Percentiles rank a stretch among this genome's conserved stretches.
phyloP scores from a whole-genome alignment of 2,797 vertebrate species.

The Peromyscus aztecus region DNA sequence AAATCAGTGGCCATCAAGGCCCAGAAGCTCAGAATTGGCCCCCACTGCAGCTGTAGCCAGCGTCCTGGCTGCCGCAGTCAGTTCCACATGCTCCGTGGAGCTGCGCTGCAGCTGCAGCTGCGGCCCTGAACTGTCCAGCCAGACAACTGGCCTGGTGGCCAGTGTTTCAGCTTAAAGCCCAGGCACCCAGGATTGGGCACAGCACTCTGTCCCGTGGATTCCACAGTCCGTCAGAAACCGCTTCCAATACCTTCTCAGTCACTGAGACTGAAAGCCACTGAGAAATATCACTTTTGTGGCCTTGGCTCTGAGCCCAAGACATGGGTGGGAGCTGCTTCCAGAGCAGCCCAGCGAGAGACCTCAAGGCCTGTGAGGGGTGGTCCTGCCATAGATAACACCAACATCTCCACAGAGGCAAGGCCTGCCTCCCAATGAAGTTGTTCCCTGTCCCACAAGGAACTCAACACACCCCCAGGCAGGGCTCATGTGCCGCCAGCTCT shows the following conservation, averaged over 20 bases:
- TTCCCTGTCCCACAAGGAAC: conserved; percentile 29
- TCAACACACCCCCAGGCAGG: background rate
- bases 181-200: conserved; percentile 83
- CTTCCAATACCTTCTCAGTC: background rate
- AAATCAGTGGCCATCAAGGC: background rate
- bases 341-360: background rate
- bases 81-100: background rate
- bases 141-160: conserved; percentile 84
- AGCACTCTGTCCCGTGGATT: background rate
- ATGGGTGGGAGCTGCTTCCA: background rate
- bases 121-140: background rate
- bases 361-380: background rate
- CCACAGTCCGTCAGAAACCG: background rate
- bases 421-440: background rate
- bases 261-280: background rate
- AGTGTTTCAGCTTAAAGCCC: conserved; percentile 82
- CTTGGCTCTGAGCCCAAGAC: background rate
- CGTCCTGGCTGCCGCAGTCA: background rate
- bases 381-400: background rate
- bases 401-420: background rate
- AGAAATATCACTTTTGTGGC: accelerated
- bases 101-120: background rate
- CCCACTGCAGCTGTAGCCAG: background rate
- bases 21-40: background rate
- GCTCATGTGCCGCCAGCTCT: background rate